Evolutionary conservation across 2,113 vertebrate species (phyloP), one percentile per base, ranked within the genome.

Genomic region (Etheostoma spectabile): DNA sequence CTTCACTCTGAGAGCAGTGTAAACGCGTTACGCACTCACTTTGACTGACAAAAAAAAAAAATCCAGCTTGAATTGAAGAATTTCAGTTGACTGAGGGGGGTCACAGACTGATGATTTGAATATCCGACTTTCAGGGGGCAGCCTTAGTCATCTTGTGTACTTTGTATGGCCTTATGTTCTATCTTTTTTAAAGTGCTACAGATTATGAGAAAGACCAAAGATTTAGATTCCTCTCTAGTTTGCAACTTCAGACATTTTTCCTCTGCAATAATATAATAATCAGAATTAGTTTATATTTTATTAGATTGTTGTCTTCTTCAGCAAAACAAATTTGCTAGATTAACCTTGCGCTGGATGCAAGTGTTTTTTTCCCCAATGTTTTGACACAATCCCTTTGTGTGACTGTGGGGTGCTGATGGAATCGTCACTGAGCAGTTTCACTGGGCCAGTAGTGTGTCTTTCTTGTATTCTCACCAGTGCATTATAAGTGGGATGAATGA

Each of bases 281-380:
- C 8, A 8, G 19, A 80, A 46, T 71, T 61, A 30, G 16, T 67
- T 69, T 64, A 13, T n/a, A 0, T 77, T 67, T 33, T 21, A 51
- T 18, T 22, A 38, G 5, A 22, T 53, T 79, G 42, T 22, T 78
- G 0, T 71, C 5, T 46, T 65, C 76, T n/a, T 52, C 8, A 59
- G 12, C 8, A 16, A 21, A 61, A 55, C 27, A 24, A 55, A 71
- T 4, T 30, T 42, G n/a, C n/a, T 42, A 2, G 30, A 57, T 72
- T 46, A 42, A 75, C 22, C 80, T 67, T 77, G 91, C 49, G 88
- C 90, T 71, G 92, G 92, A 86, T 72, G 85, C 86, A 68, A 45
- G n/a, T 56, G 0, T 33, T 33, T 21, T 42, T 53, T 57, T n/a
- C 30, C 3, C 2, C 19, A 57, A 33, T 2, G 4, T 22, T 35